Percentiles rank a stretch among this genome's conserved stretches.
Conservation (phyloP, 2,113 vertebrate species). For the Apodemus sylvaticus region DNA sequence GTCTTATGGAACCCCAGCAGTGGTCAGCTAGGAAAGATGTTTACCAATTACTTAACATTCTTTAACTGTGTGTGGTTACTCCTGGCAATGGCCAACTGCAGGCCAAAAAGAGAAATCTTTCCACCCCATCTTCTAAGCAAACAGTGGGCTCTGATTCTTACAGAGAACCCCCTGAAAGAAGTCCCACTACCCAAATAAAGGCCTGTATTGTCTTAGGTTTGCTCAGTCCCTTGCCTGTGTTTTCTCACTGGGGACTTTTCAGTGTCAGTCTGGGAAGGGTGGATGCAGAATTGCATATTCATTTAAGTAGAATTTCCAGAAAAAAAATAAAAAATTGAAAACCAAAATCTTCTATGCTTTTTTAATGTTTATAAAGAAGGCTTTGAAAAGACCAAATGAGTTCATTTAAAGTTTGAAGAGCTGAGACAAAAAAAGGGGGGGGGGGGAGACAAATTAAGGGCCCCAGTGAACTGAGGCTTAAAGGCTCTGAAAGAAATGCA, state of each 20-base stretch:
- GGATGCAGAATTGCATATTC: neutral
- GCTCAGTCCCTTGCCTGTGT: neutral
- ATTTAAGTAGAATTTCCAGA: conserved; percentile 46
- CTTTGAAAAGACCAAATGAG: neutral
- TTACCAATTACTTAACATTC: neutral
- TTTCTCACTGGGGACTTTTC: neutral
- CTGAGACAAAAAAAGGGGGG: neutral
- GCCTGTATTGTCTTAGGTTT: neutral
- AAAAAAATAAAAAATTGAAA: neutral
- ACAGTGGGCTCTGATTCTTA: neutral
- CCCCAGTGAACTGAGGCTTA: neutral
- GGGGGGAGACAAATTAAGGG: conserved; percentile 8
- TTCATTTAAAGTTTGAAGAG: conserved; percentile 33
- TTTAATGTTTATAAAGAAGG: neutral
- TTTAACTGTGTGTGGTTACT: neutral
- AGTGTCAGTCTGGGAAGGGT: neutral
- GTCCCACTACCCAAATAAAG: neutral
- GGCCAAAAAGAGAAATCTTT: neutral
- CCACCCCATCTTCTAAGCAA: too few species aligned
- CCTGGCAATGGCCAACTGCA: neutral
- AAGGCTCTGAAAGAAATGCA: neutral
- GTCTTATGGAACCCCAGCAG: neutral
- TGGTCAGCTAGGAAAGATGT: neutral
- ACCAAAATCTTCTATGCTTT: neutral
- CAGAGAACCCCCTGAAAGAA: neutral